A percentile compares a stretch with the other conserved stretches of the same genome.
Conservation (phyloP, 37 sponge, comb jelly and placozoan genomes). For the Spongilla lacustris region DNA sequence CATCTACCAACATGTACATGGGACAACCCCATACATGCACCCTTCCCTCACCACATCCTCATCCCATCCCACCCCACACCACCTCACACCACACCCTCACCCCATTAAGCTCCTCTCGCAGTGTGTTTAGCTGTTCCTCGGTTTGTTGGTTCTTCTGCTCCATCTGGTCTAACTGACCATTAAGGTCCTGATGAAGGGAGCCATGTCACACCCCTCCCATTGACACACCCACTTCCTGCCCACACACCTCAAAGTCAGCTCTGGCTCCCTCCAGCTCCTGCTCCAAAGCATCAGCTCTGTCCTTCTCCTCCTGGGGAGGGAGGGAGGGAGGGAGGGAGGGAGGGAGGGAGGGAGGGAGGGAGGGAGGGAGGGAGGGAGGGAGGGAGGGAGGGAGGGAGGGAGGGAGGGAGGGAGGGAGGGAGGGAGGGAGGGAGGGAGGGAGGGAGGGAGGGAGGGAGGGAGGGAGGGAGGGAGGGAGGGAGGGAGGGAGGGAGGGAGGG, state of each 20-base stretch:
- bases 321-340: too few species aligned
- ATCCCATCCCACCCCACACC: neutral
- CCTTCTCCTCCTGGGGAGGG: slow-evolving; percentile 30
- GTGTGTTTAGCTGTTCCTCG: slow-evolving; percentile 9
- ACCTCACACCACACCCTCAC: neutral
- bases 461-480: neutral
- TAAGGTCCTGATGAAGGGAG: slow-evolving; percentile 59
- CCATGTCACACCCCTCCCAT: too few species aligned
- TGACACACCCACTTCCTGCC: neutral
- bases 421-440: neutral
- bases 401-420: neutral
- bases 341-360: neutral
- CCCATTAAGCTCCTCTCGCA: slow-evolving; percentile 8
- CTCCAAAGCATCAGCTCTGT: slow-evolving; percentile 48
- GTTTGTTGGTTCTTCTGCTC: slow-evolving; percentile 13
- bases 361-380: neutral
- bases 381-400: neutral
- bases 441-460: neutral
- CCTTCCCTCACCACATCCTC: neutral
- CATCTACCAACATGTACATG: too few species aligned
- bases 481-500: neutral
- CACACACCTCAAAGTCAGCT: slow-evolving; percentile 43
- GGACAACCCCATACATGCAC: neutral
- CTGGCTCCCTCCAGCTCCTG: slow-evolving; percentile 68
- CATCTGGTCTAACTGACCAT: slow-evolving; percentile 48